A percentile compares a stretch with the other conserved stretches of the same genome.
phyloP scores from a whole-genome alignment of 1,140 invertebrate genomes.

The Diorhabda sublineata region DNA sequence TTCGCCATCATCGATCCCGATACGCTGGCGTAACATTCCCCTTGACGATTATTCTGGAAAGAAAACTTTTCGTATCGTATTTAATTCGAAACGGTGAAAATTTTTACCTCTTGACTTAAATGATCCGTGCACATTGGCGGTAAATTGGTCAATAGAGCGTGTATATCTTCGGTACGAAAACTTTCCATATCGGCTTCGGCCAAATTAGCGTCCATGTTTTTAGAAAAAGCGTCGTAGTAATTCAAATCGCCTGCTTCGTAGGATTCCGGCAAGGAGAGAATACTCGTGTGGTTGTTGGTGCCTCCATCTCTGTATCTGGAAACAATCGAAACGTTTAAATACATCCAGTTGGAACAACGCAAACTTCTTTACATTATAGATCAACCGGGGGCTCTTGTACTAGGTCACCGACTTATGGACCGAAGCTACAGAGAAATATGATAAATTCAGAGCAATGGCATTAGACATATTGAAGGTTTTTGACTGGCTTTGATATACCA shows the following conservation, averaged over 20 bases:
- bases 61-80: conserved; percentile 33
- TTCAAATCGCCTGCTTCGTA: conserved; percentile 69
- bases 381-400: too few relatives aligned
- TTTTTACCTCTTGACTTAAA: conserved; percentile 48
- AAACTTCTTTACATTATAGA: too few relatives aligned
- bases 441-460: too few relatives aligned
- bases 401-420: too few relatives aligned
- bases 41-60: conserved; percentile 56
- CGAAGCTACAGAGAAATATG: too few relatives aligned
- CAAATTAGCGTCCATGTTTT: conserved; percentile 86
- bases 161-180: conserved; percentile 86
- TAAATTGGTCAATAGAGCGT: conserved; percentile 73
- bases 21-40: conserved; percentile 77
- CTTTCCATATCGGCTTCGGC: conserved; percentile 94
- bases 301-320: conserved; percentile 68
- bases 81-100: background rate
- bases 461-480: too few relatives aligned
- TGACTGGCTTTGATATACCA: too few relatives aligned
- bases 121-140: conserved; percentile 62
- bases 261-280: conserved; percentile 73
- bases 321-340: conserved; percentile 6
- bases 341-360: too few relatives aligned
- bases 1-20: conserved; percentile 76
- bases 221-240: conserved; percentile 79
- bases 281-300: conserved; percentile 67